Percentiles rank a stretch among this genome's conserved stretches.
Evolutionary conservation across 1,140 invertebrate species (phyloP).

Genomic region (Eupristina koningsbergeri): DNA sequence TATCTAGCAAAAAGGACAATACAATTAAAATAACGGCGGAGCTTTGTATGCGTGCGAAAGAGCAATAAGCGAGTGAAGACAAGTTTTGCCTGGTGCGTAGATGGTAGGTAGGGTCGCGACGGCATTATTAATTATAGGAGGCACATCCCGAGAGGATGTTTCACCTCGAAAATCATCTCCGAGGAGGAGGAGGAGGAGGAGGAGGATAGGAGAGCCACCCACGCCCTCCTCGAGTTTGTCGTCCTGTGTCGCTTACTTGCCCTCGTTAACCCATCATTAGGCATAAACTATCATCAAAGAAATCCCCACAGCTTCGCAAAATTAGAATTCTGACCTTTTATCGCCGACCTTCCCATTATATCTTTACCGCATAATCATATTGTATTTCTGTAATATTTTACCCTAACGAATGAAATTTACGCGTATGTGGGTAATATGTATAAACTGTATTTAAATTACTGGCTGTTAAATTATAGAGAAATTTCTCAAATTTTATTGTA

Average conservation of each 20-base stretch:
- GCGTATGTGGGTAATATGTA: background rate
- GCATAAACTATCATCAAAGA: background rate
- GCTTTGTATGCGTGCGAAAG: background rate
- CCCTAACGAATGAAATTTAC: background rate
- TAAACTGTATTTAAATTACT: background rate
- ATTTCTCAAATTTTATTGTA: background rate
- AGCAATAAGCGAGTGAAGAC: conserved; percentile 12
- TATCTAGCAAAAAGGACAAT: background rate
- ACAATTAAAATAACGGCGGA: background rate
- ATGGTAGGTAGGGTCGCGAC: background rate
- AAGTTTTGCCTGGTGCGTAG: background rate
- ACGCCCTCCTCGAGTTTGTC: conserved; percentile 52
- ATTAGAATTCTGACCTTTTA: conserved; percentile 30
- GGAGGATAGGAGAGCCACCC: conserved; percentile 48
- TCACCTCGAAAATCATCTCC: conserved; percentile 39
- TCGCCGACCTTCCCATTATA: conserved; percentile 11
- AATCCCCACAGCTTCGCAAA: background rate
- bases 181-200: conserved; percentile 31
- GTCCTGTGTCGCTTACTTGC: conserved; percentile 42
- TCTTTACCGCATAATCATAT: conserved; percentile 9
- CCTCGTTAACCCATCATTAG: conserved; percentile 30
- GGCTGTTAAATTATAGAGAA: background rate
- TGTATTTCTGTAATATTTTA: background rate
- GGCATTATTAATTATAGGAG: conserved; percentile 43
- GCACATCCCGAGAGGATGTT: background rate